These are phyloP conservation scores for Mus minutoides DNA, from an alignment of 2,797 vertebrate genomes.

Conservation along the genomic window DNA sequence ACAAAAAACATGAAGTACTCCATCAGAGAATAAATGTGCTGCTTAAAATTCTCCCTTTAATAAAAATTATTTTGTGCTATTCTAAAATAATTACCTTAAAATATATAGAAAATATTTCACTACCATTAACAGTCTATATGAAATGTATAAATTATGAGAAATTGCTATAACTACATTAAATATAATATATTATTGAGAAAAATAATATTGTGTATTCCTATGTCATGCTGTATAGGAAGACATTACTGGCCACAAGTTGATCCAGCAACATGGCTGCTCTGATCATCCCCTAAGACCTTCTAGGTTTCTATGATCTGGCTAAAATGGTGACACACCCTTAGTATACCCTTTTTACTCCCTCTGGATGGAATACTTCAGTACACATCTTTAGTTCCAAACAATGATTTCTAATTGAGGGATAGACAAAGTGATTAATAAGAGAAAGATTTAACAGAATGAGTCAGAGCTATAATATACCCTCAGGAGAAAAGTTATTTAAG, in stretches of 20 bases:
- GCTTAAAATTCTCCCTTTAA: constrained; percentile 30
- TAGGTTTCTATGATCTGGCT: too few relatives aligned
- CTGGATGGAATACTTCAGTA: too few relatives aligned
- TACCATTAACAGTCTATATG: constrained; percentile 27
- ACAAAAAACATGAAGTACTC: too few relatives aligned
- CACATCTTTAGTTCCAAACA: too few relatives aligned
- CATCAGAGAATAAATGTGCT: background rate
- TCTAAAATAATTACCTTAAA: constrained; percentile 36
- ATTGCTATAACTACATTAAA: constrained; percentile 41
- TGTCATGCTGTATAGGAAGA: background rate
- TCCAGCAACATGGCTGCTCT: background rate
- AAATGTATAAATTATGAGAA: background rate
- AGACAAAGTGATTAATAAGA: background rate
- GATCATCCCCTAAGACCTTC: too few relatives aligned
- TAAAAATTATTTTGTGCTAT: background rate
- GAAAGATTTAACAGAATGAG: background rate
- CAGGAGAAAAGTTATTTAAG: background rate
- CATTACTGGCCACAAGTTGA: background rate
- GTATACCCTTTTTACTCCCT: too few relatives aligned
- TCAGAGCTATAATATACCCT: background rate
- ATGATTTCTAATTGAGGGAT: too few relatives aligned
- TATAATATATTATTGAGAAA: constrained; percentile 24
- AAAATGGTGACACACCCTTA: too few relatives aligned
- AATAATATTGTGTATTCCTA: background rate
- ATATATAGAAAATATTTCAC: background rate